Evolutionary conservation across 2,888 invertebrate genomes (phyloP).

Genomic region (Hypena proboscidalis): DNA sequence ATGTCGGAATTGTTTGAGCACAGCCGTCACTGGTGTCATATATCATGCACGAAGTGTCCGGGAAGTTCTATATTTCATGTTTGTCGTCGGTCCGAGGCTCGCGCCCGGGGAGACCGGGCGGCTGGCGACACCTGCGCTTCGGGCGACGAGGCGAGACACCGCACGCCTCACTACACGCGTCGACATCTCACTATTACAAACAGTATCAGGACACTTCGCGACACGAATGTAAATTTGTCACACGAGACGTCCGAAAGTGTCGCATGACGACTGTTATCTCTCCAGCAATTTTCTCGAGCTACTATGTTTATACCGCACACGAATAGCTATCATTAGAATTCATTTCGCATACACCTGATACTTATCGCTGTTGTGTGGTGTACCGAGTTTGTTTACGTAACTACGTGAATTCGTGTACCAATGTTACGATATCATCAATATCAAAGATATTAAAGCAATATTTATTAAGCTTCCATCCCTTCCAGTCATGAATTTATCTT

Average conservation of each 20-base stretch:
- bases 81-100: conserved; percentile 55
- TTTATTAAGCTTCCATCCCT: conserved; percentile 31
- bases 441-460: conserved; percentile 40
- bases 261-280: conserved; percentile 67
- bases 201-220: conserved; percentile 48
- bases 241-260: conserved; percentile 57
- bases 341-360: conserved; percentile 55
- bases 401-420: conserved; percentile 43
- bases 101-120: conserved; percentile 37
- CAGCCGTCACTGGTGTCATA: conserved; percentile 60
- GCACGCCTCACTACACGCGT: conserved; percentile 21
- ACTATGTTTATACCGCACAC: conserved; percentile 44
- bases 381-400: conserved; percentile 50
- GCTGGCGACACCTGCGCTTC: conserved; percentile 59
- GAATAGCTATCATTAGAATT: conserved; percentile 58
- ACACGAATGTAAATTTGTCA: conserved; percentile 70
- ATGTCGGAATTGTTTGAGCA: conserved; percentile 51
- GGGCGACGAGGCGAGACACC: conserved; percentile 19
- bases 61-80: conserved; percentile 69
- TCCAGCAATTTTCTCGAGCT: conserved; percentile 53
- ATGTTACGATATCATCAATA: conserved; percentile 41
- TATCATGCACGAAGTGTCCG: conserved; percentile 66
- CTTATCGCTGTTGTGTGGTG: conserved; percentile 49
- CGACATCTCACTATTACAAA: conserved; percentile 37
- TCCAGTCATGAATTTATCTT: conserved; percentile 33